A percentile compares a stretch with the other conserved stretches of the same genome.
Evolutionary conservation across 2,113 vertebrate species (phyloP).

Genomic region (Boleophthalmus pectinirostris): DNA sequence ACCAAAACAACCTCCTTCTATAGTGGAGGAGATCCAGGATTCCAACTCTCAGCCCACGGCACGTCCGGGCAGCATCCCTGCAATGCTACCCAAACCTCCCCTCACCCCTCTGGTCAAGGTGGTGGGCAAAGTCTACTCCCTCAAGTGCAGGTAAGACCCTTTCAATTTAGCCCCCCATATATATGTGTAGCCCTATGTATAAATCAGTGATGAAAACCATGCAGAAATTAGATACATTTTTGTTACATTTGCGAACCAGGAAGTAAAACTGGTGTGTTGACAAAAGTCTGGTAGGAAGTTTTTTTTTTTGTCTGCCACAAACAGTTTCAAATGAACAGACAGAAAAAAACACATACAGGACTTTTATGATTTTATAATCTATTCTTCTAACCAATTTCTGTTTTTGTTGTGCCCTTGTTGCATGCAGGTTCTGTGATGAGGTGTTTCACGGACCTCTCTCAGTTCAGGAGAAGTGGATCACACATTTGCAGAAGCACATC

Average conservation of each 20-base stretch:
- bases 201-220: no score
- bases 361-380: neutral
- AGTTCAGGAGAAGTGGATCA: slow-evolving; percentile 92
- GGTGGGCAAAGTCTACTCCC: slow-evolving; percentile 90
- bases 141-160: slow-evolving; percentile 88
- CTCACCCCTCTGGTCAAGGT: slow-evolving; percentile 89
- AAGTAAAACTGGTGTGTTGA: no score
- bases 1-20: slow-evolving; percentile 61
- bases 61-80: slow-evolving; percentile 84
- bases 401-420: neutral
- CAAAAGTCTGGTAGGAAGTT: no score
- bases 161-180: neutral
- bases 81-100: slow-evolving; percentile 88
- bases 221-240: no score
- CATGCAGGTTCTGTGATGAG: slow-evolving; percentile 91
- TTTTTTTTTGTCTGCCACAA: no score
- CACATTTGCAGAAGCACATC: slow-evolving; percentile 93
- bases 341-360: no score
- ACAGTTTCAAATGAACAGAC: no score
- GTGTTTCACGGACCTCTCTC: slow-evolving; percentile 92
- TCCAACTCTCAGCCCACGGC: slow-evolving; percentile 76
- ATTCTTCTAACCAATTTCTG: neutral
- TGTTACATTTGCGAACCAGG: no score
- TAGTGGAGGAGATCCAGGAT: slow-evolving; percentile 62
- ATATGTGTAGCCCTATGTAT: no score